These are phyloP conservation scores for Corvus moneduloides DNA, from an alignment of 2,113 vertebrate species.

Conservation along the genomic window DNA sequence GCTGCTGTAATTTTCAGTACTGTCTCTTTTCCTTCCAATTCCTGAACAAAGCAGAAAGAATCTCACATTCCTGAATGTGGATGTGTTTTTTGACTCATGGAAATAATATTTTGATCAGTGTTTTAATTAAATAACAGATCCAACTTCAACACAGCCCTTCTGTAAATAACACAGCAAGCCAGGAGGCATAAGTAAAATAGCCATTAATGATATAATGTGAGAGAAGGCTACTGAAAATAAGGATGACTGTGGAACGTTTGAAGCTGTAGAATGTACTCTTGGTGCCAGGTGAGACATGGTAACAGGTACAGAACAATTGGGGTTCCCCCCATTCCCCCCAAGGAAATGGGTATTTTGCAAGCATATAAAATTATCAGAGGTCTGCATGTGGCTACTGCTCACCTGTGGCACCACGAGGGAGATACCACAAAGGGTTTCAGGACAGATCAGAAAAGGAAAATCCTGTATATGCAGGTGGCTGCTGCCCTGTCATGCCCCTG, in stretches of 20 bases:
- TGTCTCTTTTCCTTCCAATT: neutral
- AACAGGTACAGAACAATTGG: neutral
- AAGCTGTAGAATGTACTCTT: neutral
- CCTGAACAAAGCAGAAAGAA: neutral
- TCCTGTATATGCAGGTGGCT: neutral
- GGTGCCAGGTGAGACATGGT: neutral
- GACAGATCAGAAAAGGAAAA: neutral
- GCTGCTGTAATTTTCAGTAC: neutral
- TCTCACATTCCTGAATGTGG: neutral
- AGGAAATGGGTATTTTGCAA: neutral
- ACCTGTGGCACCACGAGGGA: neutral
- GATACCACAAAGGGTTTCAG: neutral
- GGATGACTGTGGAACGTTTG: neutral
- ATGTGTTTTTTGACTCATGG: neutral
- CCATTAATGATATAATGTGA: neutral
- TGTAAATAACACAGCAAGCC: neutral
- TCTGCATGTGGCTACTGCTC: neutral
- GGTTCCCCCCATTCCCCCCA: too few species aligned
- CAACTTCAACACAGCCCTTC: neutral
- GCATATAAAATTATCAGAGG: neutral
- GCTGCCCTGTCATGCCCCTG: neutral
- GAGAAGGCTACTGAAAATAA: neutral
- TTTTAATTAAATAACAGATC: neutral
- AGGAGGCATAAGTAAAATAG: neutral
- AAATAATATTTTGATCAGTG: neutral